Percentiles rank a stretch among this genome's conserved stretches.
Conservation (phyloP, 2,888 invertebrate genomes). For the Parnassius orleans region DNA sequence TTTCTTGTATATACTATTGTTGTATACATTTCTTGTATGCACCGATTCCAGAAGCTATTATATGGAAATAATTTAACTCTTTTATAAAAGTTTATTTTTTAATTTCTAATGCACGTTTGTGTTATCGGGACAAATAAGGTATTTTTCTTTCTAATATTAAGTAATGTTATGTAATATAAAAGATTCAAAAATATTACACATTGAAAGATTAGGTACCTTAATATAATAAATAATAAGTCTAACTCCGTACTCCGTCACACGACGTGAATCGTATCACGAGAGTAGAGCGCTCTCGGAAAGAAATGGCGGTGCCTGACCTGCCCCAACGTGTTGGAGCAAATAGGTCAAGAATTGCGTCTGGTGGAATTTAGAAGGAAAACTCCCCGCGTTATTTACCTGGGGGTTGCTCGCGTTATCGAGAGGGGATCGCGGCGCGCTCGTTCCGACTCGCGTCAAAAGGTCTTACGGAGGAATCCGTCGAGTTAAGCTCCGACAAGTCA, state of each 20-base stretch:
- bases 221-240: too few relatives aligned
- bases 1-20: too few relatives aligned
- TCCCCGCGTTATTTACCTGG: constrained; percentile 43
- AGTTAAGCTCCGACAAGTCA: background rate
- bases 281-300: constrained; percentile 32
- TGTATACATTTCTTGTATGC: too few relatives aligned
- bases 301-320: constrained; percentile 49
- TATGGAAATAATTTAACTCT: too few relatives aligned
- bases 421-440: constrained; percentile 12
- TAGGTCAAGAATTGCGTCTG: constrained; percentile 58
- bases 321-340: constrained; percentile 53
- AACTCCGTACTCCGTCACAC: background rate
- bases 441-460: constrained; percentile 12
- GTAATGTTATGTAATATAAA: too few relatives aligned
- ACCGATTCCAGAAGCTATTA: too few relatives aligned
- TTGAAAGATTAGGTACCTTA: too few relatives aligned
- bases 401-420: constrained; percentile 24
- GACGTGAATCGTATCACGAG: constrained; percentile 15
- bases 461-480: background rate
- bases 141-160: too few relatives aligned
- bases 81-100: too few relatives aligned
- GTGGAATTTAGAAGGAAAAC: constrained; percentile 44
- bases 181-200: too few relatives aligned
- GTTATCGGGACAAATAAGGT: too few relatives aligned
- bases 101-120: too few relatives aligned